Evolutionary conservation across 2,113 vertebrate genomes (phyloP).

Genomic region (Mystacornis crossleyi): DNA sequence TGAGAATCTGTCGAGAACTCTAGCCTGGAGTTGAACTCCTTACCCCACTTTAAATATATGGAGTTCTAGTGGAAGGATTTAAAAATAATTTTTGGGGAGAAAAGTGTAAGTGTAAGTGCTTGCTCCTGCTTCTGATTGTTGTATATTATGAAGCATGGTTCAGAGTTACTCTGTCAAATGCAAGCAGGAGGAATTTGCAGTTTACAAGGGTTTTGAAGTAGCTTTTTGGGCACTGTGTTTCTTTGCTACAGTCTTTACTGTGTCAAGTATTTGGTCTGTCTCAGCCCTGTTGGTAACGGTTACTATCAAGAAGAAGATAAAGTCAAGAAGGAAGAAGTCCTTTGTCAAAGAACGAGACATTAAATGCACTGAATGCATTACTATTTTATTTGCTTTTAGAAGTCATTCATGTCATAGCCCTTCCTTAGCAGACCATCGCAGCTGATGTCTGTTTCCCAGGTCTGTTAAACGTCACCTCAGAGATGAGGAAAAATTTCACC

Average conservation of each 20-base stretch:
- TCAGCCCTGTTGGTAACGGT: not conserved
- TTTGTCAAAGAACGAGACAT: not conserved
- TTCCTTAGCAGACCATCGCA: not conserved
- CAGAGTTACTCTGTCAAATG: not conserved
- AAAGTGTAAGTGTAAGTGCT: not conserved
- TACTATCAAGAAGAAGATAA: not conserved
- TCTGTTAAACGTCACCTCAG: conserved; percentile 51
- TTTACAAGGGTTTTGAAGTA: not conserved
- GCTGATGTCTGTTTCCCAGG: not conserved
- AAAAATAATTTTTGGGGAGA: not conserved
- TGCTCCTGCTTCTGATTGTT: not conserved
- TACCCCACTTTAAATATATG: not conserved
- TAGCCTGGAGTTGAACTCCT: not conserved
- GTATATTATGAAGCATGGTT: not conserved
- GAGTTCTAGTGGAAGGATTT: not conserved
- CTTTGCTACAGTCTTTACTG: not conserved
- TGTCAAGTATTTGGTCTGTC: not conserved
- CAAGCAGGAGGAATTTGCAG: not conserved
- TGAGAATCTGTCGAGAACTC: not conserved
- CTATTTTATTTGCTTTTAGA: conserved; percentile 29
- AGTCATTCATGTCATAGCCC: not conserved
- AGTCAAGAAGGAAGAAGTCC: not conserved
- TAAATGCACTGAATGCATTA: not conserved
- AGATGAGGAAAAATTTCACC: conserved; percentile 14
- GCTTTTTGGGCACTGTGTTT: not conserved